Evolutionary conservation across 2,113 vertebrate genomes (phyloP), one percentile per base, ranked within the genome.

Genomic region (Phaethon lepturus): DNA sequence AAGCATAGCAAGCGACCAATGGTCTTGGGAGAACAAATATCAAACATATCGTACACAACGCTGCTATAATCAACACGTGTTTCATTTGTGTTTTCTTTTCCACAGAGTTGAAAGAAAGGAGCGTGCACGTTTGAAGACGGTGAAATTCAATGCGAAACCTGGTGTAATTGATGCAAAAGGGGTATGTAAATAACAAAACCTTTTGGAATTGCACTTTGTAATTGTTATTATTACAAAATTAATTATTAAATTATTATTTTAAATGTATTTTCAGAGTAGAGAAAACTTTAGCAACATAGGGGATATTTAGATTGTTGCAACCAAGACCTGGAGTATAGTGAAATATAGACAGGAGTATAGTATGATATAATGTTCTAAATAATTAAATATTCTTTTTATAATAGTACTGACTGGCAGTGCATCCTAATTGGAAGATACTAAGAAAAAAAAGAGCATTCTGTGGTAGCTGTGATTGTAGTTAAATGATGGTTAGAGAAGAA

Each of bases 21-120:
- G 16, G 14, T 40, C 60, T 81, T 55, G 18, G 23, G 47, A 91
- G 29, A 56, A 14, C 22, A 64, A 9, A 12, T 74, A 47, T 63
- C 80, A 56, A 52, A 71, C 0, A 0, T 17, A 7, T 40, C 7
- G 0, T 53, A 13, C 18, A 47, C 72, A 60, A 42, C 0, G 2
- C 67, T 50, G n/a, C 29, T 83, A 7, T 64, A 59, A 79, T 92
- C 38, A 76, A 52, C 7, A 3, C 31, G 14, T 79, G 29, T 91
- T 64, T 68, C 26, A 13, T 97, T 90, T 88, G 63, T 97, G 62
- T 95, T 94, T 93, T 42, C 28, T 95, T 85, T 93, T 80, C 77
- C 77, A 45, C 97, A 99, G 99, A 93, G 99, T 99, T 94, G 99
- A 99, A 96, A 98, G 99, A 88, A 99, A 99, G 96, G 99, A 99